Conservation (phyloP, 2,797 vertebrate genomes). For the Cyclopterus lumpus region DNA sequence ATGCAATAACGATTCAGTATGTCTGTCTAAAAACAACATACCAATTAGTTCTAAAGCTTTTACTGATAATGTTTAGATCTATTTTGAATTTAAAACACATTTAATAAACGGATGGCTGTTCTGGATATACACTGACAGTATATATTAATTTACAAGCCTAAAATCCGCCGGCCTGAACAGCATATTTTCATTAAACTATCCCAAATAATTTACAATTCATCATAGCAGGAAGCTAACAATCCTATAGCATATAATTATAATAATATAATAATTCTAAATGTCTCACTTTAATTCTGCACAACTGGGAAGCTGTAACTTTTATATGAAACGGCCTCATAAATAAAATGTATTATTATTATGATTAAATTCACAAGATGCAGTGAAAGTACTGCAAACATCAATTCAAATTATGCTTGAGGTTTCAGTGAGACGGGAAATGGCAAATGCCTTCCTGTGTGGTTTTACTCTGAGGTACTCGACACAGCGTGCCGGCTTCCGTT, state of each 20-base stretch:
- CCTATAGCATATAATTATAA: not conserved
- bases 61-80: not conserved
- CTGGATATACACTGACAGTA: not conserved
- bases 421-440: slow-evolving; percentile 25
- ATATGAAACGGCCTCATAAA: not conserved
- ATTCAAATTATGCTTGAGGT: not conserved
- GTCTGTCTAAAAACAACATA: not conserved
- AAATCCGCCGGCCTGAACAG: not conserved
- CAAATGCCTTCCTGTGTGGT: slow-evolving; percentile 59
- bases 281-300: not conserved
- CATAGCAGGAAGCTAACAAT: not conserved
- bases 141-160: not conserved
- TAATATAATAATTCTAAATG: not conserved
- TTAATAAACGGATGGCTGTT: not conserved
- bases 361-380: not conserved
- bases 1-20: not conserved
- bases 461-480: slow-evolving; percentile 2
- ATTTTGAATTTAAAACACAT: not conserved
- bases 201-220: not conserved
- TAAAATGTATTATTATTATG: no score
- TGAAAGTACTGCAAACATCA: not conserved
- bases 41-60: not conserved
- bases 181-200: not conserved
- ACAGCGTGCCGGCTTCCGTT: not conserved
- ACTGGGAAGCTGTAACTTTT: not conserved